These are phyloP conservation scores for Anorthoa munda DNA, from an alignment of 2,888 invertebrate genomes.

Conservation along the genomic window DNA sequence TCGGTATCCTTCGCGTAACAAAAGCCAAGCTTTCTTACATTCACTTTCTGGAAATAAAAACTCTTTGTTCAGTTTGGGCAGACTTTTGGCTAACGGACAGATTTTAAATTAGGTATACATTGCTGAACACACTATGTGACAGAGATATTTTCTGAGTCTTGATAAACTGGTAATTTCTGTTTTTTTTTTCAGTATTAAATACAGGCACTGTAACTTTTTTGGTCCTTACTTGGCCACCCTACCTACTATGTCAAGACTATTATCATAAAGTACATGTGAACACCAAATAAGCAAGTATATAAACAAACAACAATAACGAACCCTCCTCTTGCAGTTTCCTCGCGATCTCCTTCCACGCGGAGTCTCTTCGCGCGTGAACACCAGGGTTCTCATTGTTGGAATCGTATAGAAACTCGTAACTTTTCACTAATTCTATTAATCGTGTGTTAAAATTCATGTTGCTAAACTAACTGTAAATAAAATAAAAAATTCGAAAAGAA, in stretches of 20 bases:
- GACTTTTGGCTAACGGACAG: too few relatives aligned
- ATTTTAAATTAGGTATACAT: too few relatives aligned
- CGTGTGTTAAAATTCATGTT: conserved; percentile 32
- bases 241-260: too few relatives aligned
- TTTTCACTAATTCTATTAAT: conserved; percentile 26
- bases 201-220: too few relatives aligned
- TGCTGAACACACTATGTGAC: too few relatives aligned
- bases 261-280: neutral
- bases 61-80: too few relatives aligned
- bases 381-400: neutral
- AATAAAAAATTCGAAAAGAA: neutral
- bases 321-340: neutral
- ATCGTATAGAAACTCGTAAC: conserved; percentile 13
- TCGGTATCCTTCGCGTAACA: conserved; percentile 31
- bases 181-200: too few relatives aligned
- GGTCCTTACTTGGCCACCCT: too few relatives aligned
- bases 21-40: conserved; percentile 22
- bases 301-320: neutral
- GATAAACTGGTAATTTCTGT: too few relatives aligned
- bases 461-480: neutral
- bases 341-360: conserved; percentile 20
- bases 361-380: neutral
- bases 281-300: neutral
- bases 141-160: too few relatives aligned
- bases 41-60: conserved; percentile 19